Percentiles rank a stretch among this genome's conserved stretches.
phyloP scores from a whole-genome alignment of 2,888 invertebrate genomes.

The Megaustenia siamemsis region DNA sequence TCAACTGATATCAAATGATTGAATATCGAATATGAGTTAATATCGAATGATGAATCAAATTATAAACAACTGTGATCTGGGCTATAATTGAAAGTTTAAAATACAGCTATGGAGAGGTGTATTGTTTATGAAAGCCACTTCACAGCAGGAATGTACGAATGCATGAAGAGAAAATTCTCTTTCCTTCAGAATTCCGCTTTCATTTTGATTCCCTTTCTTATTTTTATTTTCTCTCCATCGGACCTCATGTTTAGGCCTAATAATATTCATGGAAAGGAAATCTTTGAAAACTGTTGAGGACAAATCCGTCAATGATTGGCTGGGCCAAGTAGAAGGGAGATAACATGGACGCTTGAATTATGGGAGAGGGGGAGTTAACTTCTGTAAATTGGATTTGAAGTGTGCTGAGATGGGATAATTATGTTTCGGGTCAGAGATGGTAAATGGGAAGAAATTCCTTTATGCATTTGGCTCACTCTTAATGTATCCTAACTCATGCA shows the following conservation, averaged over 20 bases:
- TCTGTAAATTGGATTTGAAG: conserved; percentile 15
- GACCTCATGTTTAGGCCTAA: neutral
- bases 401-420: neutral
- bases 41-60: too few species aligned
- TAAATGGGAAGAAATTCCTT: neutral
- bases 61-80: too few species aligned
- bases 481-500: neutral
- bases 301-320: neutral
- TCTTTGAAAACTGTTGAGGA: neutral
- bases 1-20: too few species aligned
- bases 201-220: too few species aligned
- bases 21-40: too few species aligned
- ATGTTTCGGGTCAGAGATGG: neutral
- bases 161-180: too few species aligned
- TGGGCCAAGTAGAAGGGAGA: neutral
- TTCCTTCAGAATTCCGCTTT: too few species aligned
- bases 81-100: too few species aligned
- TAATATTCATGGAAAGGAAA: neutral
- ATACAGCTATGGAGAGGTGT: too few species aligned
- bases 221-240: neutral
- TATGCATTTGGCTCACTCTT: neutral
- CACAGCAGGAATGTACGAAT: too few species aligned
- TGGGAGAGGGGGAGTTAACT: neutral
- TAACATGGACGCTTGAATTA: neutral
- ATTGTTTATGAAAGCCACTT: too few species aligned